Conservation (phyloP, 2,113 vertebrate species). For the Hippocampus guttulatus region DNA sequence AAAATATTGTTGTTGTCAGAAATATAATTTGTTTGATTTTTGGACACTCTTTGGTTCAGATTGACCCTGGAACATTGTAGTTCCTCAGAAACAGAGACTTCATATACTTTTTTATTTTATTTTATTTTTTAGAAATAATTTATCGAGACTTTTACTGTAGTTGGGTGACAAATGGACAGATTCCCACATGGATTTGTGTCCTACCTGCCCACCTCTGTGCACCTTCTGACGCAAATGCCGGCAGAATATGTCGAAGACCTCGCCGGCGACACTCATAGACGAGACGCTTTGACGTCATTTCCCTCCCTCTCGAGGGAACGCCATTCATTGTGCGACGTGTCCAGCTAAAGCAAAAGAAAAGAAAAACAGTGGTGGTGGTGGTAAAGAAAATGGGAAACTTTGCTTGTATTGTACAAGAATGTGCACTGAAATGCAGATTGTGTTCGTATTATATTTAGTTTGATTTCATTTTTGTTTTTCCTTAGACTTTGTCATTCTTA, state of each 20-base stretch:
- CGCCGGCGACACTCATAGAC: constrained; percentile 52
- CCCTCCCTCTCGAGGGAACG: constrained; percentile 45
- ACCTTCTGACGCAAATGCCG: constrained; percentile 18
- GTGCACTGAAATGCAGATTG: no score
- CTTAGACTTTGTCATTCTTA: neutral
- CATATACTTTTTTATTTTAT: no score
- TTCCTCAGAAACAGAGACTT: no score
- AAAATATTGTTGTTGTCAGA: neutral
- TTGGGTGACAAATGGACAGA: neutral
- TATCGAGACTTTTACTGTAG: neutral
- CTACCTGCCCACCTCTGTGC: constrained; percentile 11
- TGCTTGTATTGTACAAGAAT: no score
- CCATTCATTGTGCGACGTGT: constrained; percentile 47
- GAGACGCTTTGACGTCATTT: constrained; percentile 58
- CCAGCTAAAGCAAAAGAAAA: neutral
- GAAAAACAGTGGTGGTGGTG: neutral
- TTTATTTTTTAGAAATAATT: no score
- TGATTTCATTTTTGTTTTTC: neutral
- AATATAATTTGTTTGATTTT: neutral
- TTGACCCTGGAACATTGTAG: no score
- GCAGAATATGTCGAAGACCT: constrained; percentile 33
- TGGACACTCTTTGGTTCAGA: no score
- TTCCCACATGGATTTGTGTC: constrained; percentile 4
- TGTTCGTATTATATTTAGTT: neutral
- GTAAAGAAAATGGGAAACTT: neutral